Base-by-base conservation (phyloP, 2,113 vertebrate genomes). In the Callocephalon fimbriatum region DNA sequence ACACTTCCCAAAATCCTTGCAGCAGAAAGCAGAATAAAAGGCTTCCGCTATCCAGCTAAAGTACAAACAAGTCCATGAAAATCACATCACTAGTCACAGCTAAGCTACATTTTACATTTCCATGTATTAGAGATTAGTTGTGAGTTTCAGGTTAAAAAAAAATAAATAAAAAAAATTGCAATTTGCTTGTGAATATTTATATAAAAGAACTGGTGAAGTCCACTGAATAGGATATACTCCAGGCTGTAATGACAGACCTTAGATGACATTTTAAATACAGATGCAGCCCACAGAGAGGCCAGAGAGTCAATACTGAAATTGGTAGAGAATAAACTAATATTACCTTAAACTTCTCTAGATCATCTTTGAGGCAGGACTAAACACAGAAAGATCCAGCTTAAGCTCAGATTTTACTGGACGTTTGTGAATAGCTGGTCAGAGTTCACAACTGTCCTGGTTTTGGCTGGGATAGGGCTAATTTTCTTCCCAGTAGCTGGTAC, bases 41-140 rank as follows among this genome's bases (percentile, higher is more conserved):
- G 8, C 26, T 88, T 86, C 51, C 7, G 48, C 18, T 88, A 86
- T 21, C 53, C 25, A 70, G 62, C 5, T 82, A 48, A 83, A 66
- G 13, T 79, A 83, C 74, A 95, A 95, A 82, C 19, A 88, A 70
- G 59, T 42, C 40, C 58, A 83, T 66, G 89, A 89, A 91, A 94
- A 92, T 78, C 61, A 54, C 32, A 50, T 75, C 65, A 78, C 12
- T 26, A 56, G 79, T 72, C 77, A 78, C 27, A 82, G 87, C 18
- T 75, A 75, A 94, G 48, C 32, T 54, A 82, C 56, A 72, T 82
- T 92, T 74, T 66, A 80, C 6, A 71, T 62, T 79, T 86, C 44
- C 80, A 8, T 62, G 35, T 76, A 66, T 66, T 88, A 90, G 12
- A 50, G 53, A 82, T 82, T 82, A 85, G 29, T 22, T 90, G 16